Percentiles rank a stretch among this genome's conserved stretches.
phyloP scores from a whole-genome alignment of 1,140 invertebrate species.

The Tetramorium parvispinum region DNA sequence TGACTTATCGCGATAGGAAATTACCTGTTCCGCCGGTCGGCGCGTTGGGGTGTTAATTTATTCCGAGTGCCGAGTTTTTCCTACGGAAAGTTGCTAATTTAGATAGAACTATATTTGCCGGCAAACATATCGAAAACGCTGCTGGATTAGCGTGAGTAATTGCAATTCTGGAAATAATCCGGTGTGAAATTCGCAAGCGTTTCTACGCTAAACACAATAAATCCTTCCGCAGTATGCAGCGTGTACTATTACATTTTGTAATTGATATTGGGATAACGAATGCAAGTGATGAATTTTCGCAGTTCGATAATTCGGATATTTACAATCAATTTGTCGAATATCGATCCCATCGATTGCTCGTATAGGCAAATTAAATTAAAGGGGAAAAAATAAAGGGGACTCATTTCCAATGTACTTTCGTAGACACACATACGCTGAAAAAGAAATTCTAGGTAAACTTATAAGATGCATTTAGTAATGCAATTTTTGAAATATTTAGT shows the following conservation, averaged over 20 bases:
- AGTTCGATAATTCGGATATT: constrained; percentile 22
- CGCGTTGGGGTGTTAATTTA: constrained; percentile 12
- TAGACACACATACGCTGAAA: too few species aligned
- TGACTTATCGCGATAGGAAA: constrained; percentile 23
- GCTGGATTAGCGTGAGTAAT: constrained; percentile 36
- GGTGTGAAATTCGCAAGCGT: constrained; percentile 17
- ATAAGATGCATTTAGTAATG: too few species aligned
- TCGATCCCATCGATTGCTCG: constrained; percentile 12
- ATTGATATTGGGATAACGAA: constrained; percentile 48
- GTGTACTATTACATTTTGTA: constrained; percentile 49
- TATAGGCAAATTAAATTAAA: constrained; percentile 16
- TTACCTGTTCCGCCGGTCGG: not conserved
- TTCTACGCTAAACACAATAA: constrained; percentile 21
- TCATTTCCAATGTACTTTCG: not conserved
- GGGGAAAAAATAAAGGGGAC: not conserved
- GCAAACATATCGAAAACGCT: constrained; percentile 25
- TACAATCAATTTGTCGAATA: constrained; percentile 53
- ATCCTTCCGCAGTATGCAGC: not conserved
- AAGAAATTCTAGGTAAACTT: too few species aligned
- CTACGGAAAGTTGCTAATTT: constrained; percentile 14
- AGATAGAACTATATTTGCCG: not conserved
- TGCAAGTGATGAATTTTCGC: constrained; percentile 33
- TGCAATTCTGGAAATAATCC: constrained; percentile 23
- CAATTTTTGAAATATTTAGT: too few species aligned
- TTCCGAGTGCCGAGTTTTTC: constrained; percentile 35